A percentile compares a stretch with the other conserved stretches of the same genome.
Conservation (phyloP, 2,797 vertebrate species). For the Oreochromis grahami region DNA sequence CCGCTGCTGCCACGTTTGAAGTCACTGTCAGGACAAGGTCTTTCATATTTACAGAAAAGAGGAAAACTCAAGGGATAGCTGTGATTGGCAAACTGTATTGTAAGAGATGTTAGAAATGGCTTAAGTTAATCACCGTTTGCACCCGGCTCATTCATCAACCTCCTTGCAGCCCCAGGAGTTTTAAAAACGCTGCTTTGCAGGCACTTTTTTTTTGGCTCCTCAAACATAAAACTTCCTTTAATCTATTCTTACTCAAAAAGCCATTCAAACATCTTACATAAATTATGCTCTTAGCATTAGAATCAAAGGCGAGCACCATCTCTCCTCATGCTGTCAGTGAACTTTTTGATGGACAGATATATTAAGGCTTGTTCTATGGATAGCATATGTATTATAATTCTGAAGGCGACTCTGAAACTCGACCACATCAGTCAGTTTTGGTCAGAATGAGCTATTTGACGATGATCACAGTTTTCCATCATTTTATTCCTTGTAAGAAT, state of each 20-base stretch:
- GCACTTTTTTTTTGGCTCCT: constrained; percentile 65
- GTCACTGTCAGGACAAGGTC: constrained; percentile 69
- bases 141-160: constrained; percentile 63
- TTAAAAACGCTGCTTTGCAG: constrained; percentile 66
- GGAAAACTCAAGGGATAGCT: constrained; percentile 59
- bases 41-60: constrained; percentile 76
- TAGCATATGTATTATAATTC: constrained; percentile 58
- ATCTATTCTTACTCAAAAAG: constrained; percentile 79
- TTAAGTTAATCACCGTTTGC: constrained; percentile 61
- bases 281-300: constrained; percentile 84
- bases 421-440: constrained; percentile 23
- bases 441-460: constrained; percentile 12
- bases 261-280: constrained; percentile 82
- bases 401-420: constrained; percentile 52
- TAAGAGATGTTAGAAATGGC: constrained; percentile 56
- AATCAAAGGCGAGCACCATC: constrained; percentile 74
- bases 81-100: constrained; percentile 73
- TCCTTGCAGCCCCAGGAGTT: constrained; percentile 57
- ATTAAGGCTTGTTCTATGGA: constrained; percentile 48
- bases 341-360: constrained; percentile 74
- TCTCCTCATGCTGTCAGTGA: constrained; percentile 63
- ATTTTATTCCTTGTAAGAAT: not conserved
- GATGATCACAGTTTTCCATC: not conserved
- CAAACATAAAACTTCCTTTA: constrained; percentile 74
- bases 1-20: constrained; percentile 69